phyloP scores from a whole-genome alignment of 1,140 invertebrate genomes.

The Campoletis sonorensis region DNA sequence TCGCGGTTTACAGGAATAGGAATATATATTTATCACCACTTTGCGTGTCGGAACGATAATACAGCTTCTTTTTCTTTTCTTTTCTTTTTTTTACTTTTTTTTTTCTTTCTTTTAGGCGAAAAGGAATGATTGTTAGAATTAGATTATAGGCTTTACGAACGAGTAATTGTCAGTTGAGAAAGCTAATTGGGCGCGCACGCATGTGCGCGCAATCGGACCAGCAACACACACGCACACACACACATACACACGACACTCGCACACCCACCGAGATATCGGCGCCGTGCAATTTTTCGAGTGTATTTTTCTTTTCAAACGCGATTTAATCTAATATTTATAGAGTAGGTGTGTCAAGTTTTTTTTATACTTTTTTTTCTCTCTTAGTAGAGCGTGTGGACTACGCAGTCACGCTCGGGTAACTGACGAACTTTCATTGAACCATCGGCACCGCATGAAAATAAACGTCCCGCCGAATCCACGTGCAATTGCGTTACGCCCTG shows the following conservation, averaged over 20 bases:
- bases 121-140: slow-evolving; percentile 45
- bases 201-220: not conserved
- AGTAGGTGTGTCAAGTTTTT: not conserved
- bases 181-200: slow-evolving; percentile 41
- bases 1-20: slow-evolving; percentile 9
- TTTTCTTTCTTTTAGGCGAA: slow-evolving; percentile 34
- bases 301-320: slow-evolving; percentile 3
- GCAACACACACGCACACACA: slow-evolving; percentile 3
- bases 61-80: slow-evolving; percentile 24
- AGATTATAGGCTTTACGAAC: slow-evolving; percentile 45
- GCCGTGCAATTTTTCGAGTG: not conserved
- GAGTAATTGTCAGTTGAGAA: slow-evolving; percentile 48
- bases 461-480: slow-evolving; percentile 88
- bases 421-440: slow-evolving; percentile 98
- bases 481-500: slow-evolving; percentile 95
- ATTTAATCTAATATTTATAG: not conserved
- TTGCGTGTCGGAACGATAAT: slow-evolving; percentile 30
- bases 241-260: not conserved
- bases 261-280: not conserved
- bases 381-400: slow-evolving; percentile 74
- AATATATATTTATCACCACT: slow-evolving; percentile 22
- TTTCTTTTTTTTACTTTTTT: too few relatives aligned
- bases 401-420: slow-evolving; percentile 85
- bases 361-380: slow-evolving; percentile 15
- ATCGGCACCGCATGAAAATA: slow-evolving; percentile 99